Evolutionary conservation across 2,113 vertebrate genomes (phyloP).

Genomic region (Oreocharis arfaki): DNA sequence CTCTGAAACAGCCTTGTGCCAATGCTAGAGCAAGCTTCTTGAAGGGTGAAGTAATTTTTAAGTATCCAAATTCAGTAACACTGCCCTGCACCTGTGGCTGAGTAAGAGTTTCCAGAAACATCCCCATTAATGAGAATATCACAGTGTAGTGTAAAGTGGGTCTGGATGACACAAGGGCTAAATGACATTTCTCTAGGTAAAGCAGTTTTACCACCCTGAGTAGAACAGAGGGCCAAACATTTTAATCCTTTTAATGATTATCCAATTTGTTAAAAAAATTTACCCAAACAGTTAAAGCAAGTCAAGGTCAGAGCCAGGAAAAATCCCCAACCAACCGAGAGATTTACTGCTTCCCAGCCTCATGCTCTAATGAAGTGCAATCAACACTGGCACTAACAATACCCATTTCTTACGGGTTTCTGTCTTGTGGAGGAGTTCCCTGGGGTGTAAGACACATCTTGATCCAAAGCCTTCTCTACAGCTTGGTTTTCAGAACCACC

Average conservation of each 20-base stretch:
- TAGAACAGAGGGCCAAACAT: neutral
- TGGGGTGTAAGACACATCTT: neutral
- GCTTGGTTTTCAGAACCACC: neutral
- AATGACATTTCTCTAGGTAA: neutral
- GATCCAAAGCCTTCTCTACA: neutral
- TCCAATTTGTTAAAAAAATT: neutral
- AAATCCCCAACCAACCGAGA: accelerated
- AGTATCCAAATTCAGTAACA: neutral
- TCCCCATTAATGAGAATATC: neutral
- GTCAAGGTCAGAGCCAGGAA: neutral
- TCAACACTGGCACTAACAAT: constrained; percentile 26
- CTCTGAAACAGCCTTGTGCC: neutral
- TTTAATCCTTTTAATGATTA: neutral
- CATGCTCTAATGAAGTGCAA: constrained; percentile 29
- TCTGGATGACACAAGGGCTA: neutral
- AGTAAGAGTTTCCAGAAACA: neutral
- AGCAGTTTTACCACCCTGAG: neutral
- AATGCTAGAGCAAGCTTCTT: neutral
- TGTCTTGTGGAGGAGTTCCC: neutral
- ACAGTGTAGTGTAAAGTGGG: neutral
- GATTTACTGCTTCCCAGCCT: constrained; percentile 19
- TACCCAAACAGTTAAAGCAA: neutral
- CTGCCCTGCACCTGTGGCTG: neutral
- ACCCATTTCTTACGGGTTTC: neutral
- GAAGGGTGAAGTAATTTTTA: neutral